A percentile compares a stretch with the other conserved stretches of the same genome.
Conservation (phyloP, 2,113 vertebrate genomes). For the Mionectes macconnelli region DNA sequence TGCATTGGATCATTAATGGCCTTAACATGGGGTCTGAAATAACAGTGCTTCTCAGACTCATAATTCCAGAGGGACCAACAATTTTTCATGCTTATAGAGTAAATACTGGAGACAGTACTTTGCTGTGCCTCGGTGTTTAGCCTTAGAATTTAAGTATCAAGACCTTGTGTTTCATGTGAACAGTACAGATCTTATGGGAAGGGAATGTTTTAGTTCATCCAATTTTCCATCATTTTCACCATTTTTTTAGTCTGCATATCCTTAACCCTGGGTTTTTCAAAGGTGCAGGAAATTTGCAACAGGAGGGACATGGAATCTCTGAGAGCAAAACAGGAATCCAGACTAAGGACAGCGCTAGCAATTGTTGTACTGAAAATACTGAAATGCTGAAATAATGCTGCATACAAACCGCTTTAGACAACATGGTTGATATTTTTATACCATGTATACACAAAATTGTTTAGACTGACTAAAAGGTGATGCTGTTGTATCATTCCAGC, state of each 20-base stretch:
- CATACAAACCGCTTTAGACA: neutral
- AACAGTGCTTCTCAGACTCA: neutral
- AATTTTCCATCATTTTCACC: neutral
- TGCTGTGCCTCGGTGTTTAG: neutral
- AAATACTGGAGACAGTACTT: neutral
- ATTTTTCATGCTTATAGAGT: neutral
- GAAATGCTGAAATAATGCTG: neutral
- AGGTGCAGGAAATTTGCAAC: neutral
- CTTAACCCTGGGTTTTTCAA: neutral
- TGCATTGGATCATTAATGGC: neutral
- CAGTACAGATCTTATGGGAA: neutral
- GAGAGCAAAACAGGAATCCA: neutral
- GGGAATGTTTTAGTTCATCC: neutral
- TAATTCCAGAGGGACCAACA: neutral
- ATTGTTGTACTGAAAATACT: neutral
- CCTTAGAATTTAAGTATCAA: neutral
- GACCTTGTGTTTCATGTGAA: neutral
- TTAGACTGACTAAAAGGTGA: neutral
- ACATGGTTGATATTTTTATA: neutral
- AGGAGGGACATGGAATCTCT: neutral
- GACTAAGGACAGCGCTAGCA: neutral
- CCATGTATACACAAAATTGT: neutral
- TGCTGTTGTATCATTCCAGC: neutral
- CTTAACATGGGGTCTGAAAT: conserved; percentile 33
- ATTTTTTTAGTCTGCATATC: neutral